Percentiles rank a stretch among this genome's conserved stretches.
Conservation (phyloP, 35 echinoderm and acorn worm genomes). For the Apostichopus parvimensis region DNA sequence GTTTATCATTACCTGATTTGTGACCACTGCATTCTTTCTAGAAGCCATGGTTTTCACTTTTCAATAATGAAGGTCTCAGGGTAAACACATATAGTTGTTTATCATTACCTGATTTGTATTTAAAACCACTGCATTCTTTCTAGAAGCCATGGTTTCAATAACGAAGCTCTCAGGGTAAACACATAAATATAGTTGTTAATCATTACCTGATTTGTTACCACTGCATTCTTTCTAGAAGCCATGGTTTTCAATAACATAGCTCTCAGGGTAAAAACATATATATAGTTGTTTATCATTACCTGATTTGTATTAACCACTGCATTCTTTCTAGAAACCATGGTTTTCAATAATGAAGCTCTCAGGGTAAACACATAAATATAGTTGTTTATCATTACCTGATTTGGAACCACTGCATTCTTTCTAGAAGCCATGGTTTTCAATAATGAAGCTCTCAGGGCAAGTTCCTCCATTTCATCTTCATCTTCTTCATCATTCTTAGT, state of each 20-base stretch:
- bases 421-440: constrained; percentile 4
- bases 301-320: too few species aligned
- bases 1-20: neutral
- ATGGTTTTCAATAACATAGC: constrained; percentile 4
- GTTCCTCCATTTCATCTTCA: constrained; percentile 18
- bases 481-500: neutral
- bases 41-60: neutral
- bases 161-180: too few species aligned
- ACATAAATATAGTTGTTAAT: neutral
- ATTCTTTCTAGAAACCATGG: constrained; percentile 10
- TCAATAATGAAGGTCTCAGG: neutral
- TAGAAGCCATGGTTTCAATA: neutral
- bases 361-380: neutral
- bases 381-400: constrained; percentile 7
- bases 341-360: constrained; percentile 12
- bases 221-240: constrained; percentile 6
- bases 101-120: too few species aligned
- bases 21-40: neutral
- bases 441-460: constrained; percentile 21
- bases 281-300: neutral
- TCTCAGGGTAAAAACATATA: neutral
- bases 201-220: neutral
- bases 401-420: neutral
- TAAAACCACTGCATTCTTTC: neutral
- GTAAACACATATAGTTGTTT: neutral